Conservation (phyloP, 1,140 invertebrate species). For the Trigoniulus corallinus region DNA sequence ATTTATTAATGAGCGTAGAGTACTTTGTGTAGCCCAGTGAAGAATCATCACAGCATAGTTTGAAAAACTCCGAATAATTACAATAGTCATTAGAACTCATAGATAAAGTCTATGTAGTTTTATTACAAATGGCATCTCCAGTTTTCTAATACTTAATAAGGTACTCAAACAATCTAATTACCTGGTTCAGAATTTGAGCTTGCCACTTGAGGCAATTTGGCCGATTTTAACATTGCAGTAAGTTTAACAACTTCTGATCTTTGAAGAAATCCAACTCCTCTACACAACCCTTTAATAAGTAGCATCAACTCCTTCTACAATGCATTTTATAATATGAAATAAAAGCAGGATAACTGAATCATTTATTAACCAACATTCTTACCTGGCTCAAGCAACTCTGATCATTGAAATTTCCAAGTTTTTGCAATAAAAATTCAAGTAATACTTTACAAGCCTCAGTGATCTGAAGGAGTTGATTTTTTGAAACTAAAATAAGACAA, state of each 20-base stretch:
- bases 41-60: too few relatives aligned
- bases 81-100: too few relatives aligned
- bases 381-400: conserved; percentile 25
- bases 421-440: conserved; percentile 35
- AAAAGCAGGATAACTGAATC: background rate
- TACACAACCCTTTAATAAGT: conserved; percentile 40
- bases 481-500: conserved; percentile 29
- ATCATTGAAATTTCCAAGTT: conserved; percentile 28
- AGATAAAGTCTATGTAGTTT: too few relatives aligned
- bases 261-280: conserved; percentile 35
- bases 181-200: too few relatives aligned
- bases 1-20: too few relatives aligned
- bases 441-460: conserved; percentile 39
- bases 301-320: conserved; percentile 34
- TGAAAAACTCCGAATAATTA: too few relatives aligned
- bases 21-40: too few relatives aligned
- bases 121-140: too few relatives aligned
- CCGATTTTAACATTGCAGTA: conserved; percentile 44
- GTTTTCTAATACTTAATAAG: too few relatives aligned
- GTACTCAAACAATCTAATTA: too few relatives aligned
- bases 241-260: conserved; percentile 40
- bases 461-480: conserved; percentile 37
- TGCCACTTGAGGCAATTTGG: conserved; percentile 40
- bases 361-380: conserved; percentile 3
- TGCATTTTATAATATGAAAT: too few relatives aligned